A percentile compares a stretch with the other conserved stretches of the same genome.
Evolutionary conservation across 2,888 invertebrate genomes (phyloP).

Genomic region (Bimastos eiseni): DNA sequence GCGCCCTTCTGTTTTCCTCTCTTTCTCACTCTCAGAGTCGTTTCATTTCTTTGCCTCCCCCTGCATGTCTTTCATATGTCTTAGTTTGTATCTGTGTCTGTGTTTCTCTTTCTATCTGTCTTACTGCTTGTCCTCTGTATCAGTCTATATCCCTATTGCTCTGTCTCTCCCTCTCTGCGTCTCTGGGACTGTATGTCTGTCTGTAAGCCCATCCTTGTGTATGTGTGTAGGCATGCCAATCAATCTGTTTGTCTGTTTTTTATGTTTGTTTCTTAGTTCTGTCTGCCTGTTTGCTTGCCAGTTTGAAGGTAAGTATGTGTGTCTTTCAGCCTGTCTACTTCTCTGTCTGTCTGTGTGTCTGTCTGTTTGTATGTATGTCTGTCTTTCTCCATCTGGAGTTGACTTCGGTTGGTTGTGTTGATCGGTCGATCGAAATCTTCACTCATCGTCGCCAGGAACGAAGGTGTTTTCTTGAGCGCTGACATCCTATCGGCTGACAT

Average conservation of each 20-base stretch:
- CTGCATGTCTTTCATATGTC: background rate
- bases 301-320: background rate
- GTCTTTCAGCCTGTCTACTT: too few species aligned
- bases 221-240: background rate
- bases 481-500: background rate
- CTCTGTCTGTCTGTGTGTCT: background rate
- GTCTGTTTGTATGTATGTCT: background rate
- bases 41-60: too few species aligned
- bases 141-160: background rate
- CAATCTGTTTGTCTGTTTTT: background rate
- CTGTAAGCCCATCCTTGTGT: too few species aligned
- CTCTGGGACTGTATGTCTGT: background rate
- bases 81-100: too few species aligned
- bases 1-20: background rate
- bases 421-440: conserved; percentile 13
- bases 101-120: background rate
- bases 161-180: background rate
- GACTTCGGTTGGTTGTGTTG: background rate
- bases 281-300: background rate
- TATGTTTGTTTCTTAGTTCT: background rate
- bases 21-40: too few species aligned
- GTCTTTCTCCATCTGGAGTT: background rate
- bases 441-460: background rate
- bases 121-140: background rate
- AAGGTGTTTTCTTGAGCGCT: background rate